Evolutionary conservation across 2,113 vertebrate genomes (phyloP).

Genomic region (Tetrao urogallus): DNA sequence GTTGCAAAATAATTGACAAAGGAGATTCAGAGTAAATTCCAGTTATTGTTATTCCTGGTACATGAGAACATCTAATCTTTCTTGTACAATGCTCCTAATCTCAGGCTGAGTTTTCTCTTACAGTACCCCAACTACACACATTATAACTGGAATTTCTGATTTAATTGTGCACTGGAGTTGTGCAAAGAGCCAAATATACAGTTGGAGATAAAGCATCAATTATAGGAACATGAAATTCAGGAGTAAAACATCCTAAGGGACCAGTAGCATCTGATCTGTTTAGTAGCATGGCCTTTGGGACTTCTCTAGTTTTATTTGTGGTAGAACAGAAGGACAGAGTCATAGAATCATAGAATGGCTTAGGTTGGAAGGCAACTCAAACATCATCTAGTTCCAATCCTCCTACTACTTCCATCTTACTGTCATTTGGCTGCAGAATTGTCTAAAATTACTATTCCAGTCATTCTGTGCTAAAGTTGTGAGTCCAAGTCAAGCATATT

Average conservation of each 20-base stretch:
- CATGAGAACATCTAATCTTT: neutral
- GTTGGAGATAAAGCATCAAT: neutral
- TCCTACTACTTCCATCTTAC: neutral
- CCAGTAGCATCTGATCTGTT: neutral
- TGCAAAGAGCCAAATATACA: neutral
- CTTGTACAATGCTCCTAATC: neutral
- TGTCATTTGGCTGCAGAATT: neutral
- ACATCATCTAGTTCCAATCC: too few relatives aligned
- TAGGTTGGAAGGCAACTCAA: too few relatives aligned
- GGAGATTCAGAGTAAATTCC: neutral
- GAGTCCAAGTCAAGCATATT: neutral
- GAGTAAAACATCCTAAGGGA: neutral
- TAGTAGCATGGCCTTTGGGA: neutral
- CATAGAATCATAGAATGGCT: too few relatives aligned
- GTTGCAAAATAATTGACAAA: neutral
- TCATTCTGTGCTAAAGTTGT: neutral
- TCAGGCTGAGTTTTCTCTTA: neutral
- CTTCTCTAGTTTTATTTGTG: neutral
- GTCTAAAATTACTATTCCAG: neutral
- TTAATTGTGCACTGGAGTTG: neutral
- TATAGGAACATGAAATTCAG: neutral
- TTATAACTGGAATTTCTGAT: neutral
- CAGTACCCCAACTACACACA: neutral
- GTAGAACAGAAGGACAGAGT: neutral
- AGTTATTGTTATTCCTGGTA: constrained; percentile 2